Base-by-base conservation (phyloP, 2,113 vertebrate species). In the Crotophaga sulcirostris region DNA sequence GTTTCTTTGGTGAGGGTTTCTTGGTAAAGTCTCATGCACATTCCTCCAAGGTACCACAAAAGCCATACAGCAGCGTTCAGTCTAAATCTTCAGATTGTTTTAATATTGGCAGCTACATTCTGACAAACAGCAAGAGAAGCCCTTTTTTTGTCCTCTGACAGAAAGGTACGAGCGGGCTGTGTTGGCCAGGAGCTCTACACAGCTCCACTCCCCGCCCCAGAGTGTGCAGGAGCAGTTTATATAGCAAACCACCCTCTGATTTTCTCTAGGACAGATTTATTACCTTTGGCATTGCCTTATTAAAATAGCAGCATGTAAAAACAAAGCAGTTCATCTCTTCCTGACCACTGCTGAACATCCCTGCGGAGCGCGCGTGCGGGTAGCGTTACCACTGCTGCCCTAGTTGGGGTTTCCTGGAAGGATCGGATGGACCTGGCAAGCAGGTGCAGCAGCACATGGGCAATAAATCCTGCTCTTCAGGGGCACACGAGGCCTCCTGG, bases 231-330 rank as follows among this genome's bases (percentile, higher is more conserved):
- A 75, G 26, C 6, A 45, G 59, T 87, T 84, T 59, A 45, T 66
- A 16, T 0, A 81, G 28, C 3, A 47, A 94, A 81, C n/a, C 38
- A 34, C 56, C 34, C 7, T 2, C 80, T 86, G 10, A 36, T 58
- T 81, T 87, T 81, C 64, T 66, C 6, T n/a, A 77, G 84, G 55
- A 70, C 56, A 55, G 73, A 94, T 94, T 87, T 78, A 93, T 75
- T 70, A 93, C 92, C 89, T 84, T 78, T 81, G 69, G 56, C 1
- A 0, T 7, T 66, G 89, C 86, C 36, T 77, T 91, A 81, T 38
- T 59, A 84, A 90, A 95, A 67, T 0, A 91, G 47, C 64, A 86
- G 47, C 73, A 24, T 0, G 34, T 24, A 3, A 87, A 87, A 93
- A 17, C 93, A 89, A 51, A 95, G 92, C 44, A 58, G 81, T 21